Conservation (phyloP, 2,888 invertebrate genomes). For the Cabera pusaria region DNA sequence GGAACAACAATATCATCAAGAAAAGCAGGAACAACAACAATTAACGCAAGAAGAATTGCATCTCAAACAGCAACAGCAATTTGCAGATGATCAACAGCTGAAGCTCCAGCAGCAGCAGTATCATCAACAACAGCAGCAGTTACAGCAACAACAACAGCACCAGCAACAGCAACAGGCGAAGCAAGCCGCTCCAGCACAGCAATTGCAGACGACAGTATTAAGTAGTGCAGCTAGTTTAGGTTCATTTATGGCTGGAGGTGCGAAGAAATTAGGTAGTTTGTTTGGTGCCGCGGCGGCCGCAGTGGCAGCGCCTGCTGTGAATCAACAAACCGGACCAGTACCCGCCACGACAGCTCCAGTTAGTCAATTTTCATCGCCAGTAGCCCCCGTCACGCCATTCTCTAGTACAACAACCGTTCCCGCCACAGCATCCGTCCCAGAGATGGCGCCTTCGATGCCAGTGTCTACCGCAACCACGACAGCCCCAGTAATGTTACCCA, state of each 20-base stretch:
- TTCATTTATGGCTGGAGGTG: conserved; percentile 77
- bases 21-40: conserved; percentile 42
- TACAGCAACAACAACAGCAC: conserved; percentile 51
- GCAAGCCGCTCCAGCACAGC: conserved; percentile 63
- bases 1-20: conserved; percentile 44
- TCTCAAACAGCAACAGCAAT: conserved; percentile 40
- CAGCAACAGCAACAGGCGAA: conserved; percentile 63
- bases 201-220: conserved; percentile 67
- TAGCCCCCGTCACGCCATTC: conserved; percentile 60
- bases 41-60: conserved; percentile 32
- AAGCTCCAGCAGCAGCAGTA: conserved; percentile 47
- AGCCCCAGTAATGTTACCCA: conserved; percentile 60
- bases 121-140: conserved; percentile 47
- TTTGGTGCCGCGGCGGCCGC: conserved; percentile 78
- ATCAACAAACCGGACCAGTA: conserved; percentile 45
- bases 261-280: conserved; percentile 75
- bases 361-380: conserved; percentile 52
- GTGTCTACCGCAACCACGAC: conserved; percentile 57
- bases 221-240: conserved; percentile 77
- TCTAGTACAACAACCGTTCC: conserved; percentile 53
- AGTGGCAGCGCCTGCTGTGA: conserved; percentile 58
- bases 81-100: conserved; percentile 37
- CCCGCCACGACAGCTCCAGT: conserved; percentile 44
- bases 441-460: conserved; percentile 62
- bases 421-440: conserved; percentile 69